Conservation (phyloP, 2,888 invertebrate species). For the Oscheius sp. region DNA sequence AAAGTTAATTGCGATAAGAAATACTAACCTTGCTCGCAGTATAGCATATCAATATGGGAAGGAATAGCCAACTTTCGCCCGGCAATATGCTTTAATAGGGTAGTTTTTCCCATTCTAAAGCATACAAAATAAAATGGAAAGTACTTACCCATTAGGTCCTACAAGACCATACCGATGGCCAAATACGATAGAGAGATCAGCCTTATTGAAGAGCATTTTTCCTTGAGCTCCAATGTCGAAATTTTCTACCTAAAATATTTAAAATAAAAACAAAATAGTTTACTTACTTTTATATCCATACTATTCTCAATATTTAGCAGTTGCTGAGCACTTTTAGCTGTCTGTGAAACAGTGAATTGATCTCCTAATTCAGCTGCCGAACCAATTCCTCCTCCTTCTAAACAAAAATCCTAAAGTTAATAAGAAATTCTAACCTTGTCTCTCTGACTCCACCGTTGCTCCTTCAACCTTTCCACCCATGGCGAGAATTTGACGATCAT, state of each 20-base stretch:
- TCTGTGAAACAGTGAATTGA: conserved; percentile 93
- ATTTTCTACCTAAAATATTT: conserved; percentile 78
- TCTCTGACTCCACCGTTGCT: conserved; percentile 31
- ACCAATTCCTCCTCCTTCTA: conserved; percentile 65
- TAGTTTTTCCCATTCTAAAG: conserved; percentile 93
- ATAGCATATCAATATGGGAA: conserved; percentile 90
- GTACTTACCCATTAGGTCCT: conserved; percentile 88
- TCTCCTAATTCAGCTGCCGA: conserved; percentile 79
- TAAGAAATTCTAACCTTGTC: conserved; percentile 1
- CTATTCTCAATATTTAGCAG: conserved; percentile 84
- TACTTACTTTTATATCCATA: conserved; percentile 86
- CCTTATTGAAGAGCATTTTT: conserved; percentile 94
- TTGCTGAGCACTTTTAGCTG: conserved; percentile 75
- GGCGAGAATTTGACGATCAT: conserved; percentile 61
- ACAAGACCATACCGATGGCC: conserved; percentile 95
- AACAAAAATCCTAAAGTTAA: not conserved
- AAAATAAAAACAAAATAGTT: not conserved
- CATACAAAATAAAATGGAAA: not conserved
- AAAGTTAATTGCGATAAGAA: not conserved
- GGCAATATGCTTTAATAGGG: conserved; percentile 89
- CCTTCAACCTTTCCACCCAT: conserved; percentile 65
- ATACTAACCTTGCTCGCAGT: conserved; percentile 85
- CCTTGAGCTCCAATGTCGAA: conserved; percentile 97
- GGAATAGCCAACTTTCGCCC: conserved; percentile 90
- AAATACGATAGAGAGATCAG: conserved; percentile 88